Evolutionary conservation across 53 echinoderm and acorn worm species (phyloP).

Genomic region (Holothuria scabra): DNA sequence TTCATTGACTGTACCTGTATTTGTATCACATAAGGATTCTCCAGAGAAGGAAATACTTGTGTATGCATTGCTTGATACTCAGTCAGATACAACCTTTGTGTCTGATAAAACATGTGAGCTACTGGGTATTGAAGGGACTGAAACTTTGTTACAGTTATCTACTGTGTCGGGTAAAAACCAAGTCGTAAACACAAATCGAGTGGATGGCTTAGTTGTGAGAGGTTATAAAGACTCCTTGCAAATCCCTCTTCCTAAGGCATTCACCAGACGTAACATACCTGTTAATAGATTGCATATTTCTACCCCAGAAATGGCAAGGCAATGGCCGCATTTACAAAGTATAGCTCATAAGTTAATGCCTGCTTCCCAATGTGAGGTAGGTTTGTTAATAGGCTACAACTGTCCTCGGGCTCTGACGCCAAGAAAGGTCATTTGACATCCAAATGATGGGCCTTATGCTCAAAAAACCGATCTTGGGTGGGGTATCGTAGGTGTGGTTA

Average conservation of each 20-base stretch:
- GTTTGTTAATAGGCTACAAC: not conserved
- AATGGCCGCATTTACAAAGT: not conserved
- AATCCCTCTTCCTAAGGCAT: not conserved
- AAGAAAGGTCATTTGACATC: not conserved
- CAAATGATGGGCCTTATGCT: too few species aligned
- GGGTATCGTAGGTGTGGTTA: too few species aligned
- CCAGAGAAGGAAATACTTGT: conserved; percentile 1
- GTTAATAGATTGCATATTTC: conserved; percentile 10
- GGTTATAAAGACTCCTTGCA: not conserved
- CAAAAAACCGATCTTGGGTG: too few species aligned
- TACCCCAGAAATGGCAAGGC: too few species aligned
- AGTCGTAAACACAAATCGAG: not conserved
- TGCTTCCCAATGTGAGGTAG: not conserved
- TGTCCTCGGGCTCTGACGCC: too few species aligned
- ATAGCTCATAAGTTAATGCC: too few species aligned
- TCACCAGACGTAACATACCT: not conserved
- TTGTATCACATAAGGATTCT: not conserved
- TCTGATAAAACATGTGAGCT: not conserved
- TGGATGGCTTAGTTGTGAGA: conserved; percentile 1
- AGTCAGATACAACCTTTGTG: not conserved
- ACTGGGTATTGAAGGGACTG: too few species aligned
- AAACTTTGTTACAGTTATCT: not conserved
- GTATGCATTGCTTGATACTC: not conserved
- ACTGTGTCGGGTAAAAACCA: not conserved
- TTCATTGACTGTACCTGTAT: not conserved